Evolutionary conservation across 2,888 invertebrate species (phyloP).

Genomic region (Lycocerus yunnanus): DNA sequence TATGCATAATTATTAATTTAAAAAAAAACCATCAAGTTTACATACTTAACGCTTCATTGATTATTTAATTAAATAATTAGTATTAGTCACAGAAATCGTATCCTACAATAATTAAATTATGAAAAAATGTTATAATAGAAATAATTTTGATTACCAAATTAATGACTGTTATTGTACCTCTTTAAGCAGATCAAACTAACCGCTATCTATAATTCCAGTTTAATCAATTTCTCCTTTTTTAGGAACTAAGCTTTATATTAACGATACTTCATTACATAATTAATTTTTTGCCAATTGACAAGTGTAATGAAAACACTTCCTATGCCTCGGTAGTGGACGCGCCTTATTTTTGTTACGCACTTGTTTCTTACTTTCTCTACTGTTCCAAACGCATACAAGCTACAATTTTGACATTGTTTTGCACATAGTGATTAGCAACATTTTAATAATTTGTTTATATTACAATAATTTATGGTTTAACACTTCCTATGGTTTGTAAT

Average conservation of each 20-base stretch:
- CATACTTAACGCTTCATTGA: background rate
- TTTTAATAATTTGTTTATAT: background rate
- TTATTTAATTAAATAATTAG: background rate
- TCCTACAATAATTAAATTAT: background rate
- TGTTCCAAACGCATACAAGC: background rate
- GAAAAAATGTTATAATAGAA: background rate
- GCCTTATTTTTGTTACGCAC: slow-evolving; percentile 3
- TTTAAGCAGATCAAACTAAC: background rate
- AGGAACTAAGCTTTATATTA: slow-evolving; percentile 4
- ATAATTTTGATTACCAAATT: background rate
- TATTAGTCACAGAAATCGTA: background rate
- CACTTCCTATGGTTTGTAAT: background rate
- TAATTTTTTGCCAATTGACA: slow-evolving; percentile 1
- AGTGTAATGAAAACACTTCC: slow-evolving; percentile 4
- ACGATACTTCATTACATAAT: slow-evolving; percentile 3
- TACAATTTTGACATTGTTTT: background rate
- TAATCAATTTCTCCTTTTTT: slow-evolving; percentile 4
- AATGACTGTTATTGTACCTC: background rate
- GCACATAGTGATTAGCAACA: background rate
- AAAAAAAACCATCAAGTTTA: background rate
- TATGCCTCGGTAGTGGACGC: background rate
- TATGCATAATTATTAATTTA: too few species aligned
- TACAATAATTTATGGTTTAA: background rate
- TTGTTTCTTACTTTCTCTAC: background rate
- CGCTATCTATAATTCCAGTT: slow-evolving; percentile 2